phyloP scores from a whole-genome alignment of 2,888 invertebrate species.

The Euzophera pinguis region DNA sequence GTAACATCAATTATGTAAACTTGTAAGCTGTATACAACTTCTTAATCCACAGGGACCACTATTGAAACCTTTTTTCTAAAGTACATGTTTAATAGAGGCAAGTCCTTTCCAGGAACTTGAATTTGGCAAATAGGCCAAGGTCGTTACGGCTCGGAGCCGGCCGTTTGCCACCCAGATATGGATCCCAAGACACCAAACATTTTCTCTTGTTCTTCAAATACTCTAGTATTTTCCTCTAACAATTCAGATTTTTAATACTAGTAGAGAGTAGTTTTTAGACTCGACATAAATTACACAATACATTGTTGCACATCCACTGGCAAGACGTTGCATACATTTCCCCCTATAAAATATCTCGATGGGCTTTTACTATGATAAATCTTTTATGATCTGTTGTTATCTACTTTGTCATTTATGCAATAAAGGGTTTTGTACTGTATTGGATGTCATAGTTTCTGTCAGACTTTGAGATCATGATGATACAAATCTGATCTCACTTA shows the following conservation, averaged over 20 bases:
- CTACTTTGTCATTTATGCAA: too few species aligned
- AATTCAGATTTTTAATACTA: background rate
- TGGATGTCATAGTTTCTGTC: too few species aligned
- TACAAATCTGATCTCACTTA: too few species aligned
- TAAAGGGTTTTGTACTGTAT: too few species aligned
- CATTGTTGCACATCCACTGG: too few species aligned
- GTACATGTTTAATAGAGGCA: background rate
- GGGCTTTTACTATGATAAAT: too few species aligned
- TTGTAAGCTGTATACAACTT: too few species aligned
- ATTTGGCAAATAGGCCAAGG: conserved; percentile 8
- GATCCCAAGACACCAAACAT: background rate
- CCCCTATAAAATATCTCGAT: too few species aligned
- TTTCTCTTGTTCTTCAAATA: background rate
- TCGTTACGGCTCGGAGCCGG: background rate
- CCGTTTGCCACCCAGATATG: conserved; percentile 1
- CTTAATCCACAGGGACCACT: background rate
- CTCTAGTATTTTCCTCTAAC: background rate
- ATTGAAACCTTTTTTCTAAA: background rate
- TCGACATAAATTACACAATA: background rate
- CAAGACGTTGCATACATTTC: too few species aligned
- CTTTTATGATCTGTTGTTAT: too few species aligned
- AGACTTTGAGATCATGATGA: too few species aligned
- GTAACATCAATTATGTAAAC: too few species aligned
- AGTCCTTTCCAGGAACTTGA: conserved; percentile 3
- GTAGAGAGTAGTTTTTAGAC: background rate